Conservation (phyloP, 2,888 invertebrate genomes). For the Augiades crinisus region DNA sequence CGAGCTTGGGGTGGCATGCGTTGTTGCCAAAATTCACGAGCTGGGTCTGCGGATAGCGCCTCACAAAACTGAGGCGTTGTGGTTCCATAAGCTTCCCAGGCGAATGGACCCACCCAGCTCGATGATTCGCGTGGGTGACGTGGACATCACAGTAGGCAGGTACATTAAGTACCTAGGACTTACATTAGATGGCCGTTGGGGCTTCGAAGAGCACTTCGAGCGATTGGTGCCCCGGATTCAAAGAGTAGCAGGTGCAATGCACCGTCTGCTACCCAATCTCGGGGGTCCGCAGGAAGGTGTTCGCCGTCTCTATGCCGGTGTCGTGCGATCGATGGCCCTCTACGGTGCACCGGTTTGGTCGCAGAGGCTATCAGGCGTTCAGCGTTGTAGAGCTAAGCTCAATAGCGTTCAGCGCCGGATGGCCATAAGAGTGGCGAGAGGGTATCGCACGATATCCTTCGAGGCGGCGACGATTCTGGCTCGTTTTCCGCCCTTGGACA, state of each 20-base stretch:
- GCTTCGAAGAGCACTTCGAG: conserved; percentile 25
- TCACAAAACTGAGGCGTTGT: conserved; percentile 29
- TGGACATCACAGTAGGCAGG: not conserved
- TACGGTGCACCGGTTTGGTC: conserved; percentile 19
- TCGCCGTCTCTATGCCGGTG: not conserved
- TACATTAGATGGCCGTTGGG: conserved; percentile 24
- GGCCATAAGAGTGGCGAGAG: not conserved
- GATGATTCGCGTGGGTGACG: conserved; percentile 13
- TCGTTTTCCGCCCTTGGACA: conserved; percentile 8
- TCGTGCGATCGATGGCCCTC: conserved; percentile 5
- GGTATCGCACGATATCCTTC: conserved; percentile 5
- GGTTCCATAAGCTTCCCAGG: conserved; percentile 25
- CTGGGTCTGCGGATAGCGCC: conserved; percentile 25
- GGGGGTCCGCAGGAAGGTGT: not conserved
- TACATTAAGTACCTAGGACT: conserved; percentile 24
- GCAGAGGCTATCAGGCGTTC: not conserved
- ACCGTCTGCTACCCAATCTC: conserved; percentile 22
- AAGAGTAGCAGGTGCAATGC: conserved; percentile 20
- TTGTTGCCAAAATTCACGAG: conserved; percentile 16
- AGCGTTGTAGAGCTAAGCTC: not conserved
- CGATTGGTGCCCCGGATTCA: conserved; percentile 14
- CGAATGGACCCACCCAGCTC: conserved; percentile 10
- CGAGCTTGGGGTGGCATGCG: conserved; percentile 19
- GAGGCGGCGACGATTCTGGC: conserved; percentile 15
- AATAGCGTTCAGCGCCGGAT: not conserved